These are phyloP conservation scores for Hyles lineata DNA, from an alignment of 2,888 invertebrate genomes.

Conservation along the genomic window DNA sequence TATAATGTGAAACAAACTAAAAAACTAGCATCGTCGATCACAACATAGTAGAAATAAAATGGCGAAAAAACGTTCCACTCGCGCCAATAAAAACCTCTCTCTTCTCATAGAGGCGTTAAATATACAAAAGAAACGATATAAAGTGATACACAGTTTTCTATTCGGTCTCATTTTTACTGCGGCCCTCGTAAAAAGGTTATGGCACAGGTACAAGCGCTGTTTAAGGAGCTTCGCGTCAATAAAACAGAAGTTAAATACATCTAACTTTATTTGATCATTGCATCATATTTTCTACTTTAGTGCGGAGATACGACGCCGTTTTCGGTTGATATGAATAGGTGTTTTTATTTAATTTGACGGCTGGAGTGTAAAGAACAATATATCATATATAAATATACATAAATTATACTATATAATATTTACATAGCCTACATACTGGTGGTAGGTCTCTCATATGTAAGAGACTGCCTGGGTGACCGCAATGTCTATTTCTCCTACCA, in stretches of 20 bases:
- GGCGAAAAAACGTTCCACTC: slow-evolving; percentile 1
- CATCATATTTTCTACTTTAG: slow-evolving; percentile 59
- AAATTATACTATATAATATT: too few relatives aligned
- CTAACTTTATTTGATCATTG: slow-evolving; percentile 74
- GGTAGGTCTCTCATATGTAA: too few relatives aligned
- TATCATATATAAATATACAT: neutral
- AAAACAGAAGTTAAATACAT: slow-evolving; percentile 69
- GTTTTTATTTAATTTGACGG: neutral
- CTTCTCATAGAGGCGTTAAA: slow-evolving; percentile 67
- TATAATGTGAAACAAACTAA: neutral
- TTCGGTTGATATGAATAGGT: neutral
- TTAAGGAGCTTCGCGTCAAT: slow-evolving; percentile 62
- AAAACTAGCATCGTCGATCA: neutral
- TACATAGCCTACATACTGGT: too few relatives aligned
- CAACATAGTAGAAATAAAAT: neutral
- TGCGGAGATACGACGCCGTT: slow-evolving; percentile 39
- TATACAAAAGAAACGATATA: slow-evolving; percentile 80
- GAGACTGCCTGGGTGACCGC: too few relatives aligned
- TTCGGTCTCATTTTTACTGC: slow-evolving; percentile 61
- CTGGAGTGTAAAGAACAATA: neutral
- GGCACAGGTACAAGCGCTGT: slow-evolving; percentile 64
- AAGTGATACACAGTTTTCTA: slow-evolving; percentile 69
- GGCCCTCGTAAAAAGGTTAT: slow-evolving; percentile 72
- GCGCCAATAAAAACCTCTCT: slow-evolving; percentile 37
- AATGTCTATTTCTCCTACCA: too few relatives aligned